Conservation (phyloP, 2,113 vertebrate genomes). For the Boulengerochromis microlepis region DNA sequence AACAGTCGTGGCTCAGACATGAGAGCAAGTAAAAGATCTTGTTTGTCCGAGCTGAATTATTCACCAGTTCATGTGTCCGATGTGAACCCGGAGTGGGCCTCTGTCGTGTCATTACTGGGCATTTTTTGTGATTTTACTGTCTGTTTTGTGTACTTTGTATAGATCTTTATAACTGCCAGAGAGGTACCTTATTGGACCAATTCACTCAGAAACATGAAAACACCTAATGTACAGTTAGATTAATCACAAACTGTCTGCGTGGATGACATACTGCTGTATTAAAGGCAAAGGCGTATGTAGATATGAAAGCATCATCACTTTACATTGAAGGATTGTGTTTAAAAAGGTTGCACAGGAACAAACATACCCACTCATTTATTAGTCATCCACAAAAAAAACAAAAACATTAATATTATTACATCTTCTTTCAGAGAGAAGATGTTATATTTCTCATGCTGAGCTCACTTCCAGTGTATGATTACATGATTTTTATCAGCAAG, state of each 20-base stretch:
- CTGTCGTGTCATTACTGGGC: not conserved
- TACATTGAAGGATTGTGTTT: not conserved
- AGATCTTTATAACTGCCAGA: not conserved
- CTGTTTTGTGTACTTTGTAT: not conserved
- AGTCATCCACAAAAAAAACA: not conserved
- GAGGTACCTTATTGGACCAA: not conserved
- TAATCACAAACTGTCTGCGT: not conserved
- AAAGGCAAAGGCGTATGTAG: not conserved
- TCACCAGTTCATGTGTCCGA: not conserved
- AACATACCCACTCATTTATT: conserved; percentile 19
- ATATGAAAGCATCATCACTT: not conserved
- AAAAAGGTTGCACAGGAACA: not conserved
- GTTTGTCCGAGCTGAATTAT: conserved; percentile 44
- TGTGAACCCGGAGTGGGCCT: not conserved
- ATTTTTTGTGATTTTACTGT: not conserved
- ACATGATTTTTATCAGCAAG: not conserved
- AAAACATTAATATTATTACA: not conserved
- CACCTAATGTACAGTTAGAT: not conserved
- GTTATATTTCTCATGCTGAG: not conserved
- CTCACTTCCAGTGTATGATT: not conserved
- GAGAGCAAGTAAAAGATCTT: conserved; percentile 5
- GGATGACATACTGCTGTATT: not conserved
- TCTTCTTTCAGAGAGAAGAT: not conserved
- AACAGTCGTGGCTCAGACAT: conserved; percentile 5
- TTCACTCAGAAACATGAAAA: not conserved